Evolutionary conservation across 2,888 invertebrate species (phyloP), one percentile per base, ranked within the genome.

Genomic region (Nephrotoma guestfalica): DNA sequence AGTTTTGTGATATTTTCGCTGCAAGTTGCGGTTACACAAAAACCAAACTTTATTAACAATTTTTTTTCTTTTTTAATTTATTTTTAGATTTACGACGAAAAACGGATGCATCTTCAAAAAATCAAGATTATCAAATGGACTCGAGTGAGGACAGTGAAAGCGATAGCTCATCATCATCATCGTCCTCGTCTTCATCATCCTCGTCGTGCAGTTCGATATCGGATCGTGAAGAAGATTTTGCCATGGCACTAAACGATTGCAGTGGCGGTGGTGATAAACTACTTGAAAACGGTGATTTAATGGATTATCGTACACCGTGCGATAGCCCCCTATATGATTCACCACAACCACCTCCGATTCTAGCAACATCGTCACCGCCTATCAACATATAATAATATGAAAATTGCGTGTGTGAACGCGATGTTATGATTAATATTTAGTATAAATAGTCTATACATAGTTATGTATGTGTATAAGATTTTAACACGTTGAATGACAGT

Each of bases 81-180:
- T 30, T 88, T 88, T 40, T 86, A 91, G 91, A 91, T 86, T 87
- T 91, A 42, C 90, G 91, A 13, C 89, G 90, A 11, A 90, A 90
- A 87, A 88, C 91, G 41, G 89, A 90, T 86, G 89, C 90, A 13
- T 89, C 90, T 30, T 89, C 90, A 40, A 89, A 90, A 83, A 88
- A 90, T 87, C 71, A 92, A 88, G 88, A 89, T 2, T 90, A 89
- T 4, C 90, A 90, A 18, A 90, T 89, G 85, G 85, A 45, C 7
- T 87, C 91, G 1, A 93, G 93, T 88, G 91, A 92, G 86, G 93
- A 93, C 87, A 93, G 92, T 88, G 93, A 93, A 89, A 93, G 93
- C 89, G 93, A 93, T 87, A 93, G 92, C 88, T 88, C 88, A 15
- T 92, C 92, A 41, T 84, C 84, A 41, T 84, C 84, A 41, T 84